Base-by-base conservation (phyloP, 2,797 vertebrate species). In the Lates japonicus region DNA sequence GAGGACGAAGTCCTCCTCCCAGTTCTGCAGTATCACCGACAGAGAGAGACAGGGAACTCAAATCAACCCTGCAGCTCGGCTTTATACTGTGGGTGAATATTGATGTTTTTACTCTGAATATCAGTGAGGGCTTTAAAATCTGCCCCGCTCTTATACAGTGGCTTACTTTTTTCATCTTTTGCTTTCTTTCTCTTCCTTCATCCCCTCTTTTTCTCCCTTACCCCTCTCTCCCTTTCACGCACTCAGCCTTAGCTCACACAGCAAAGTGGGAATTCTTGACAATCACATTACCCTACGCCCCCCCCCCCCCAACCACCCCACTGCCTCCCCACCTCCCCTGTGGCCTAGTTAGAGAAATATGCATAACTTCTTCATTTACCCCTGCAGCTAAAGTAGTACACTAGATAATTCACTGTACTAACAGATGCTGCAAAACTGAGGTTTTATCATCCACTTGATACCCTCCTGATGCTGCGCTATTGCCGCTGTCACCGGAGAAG, bases 331-430 rank as follows among this genome's bases (percentile, higher is more conserved):
- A 4, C 76, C 83, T 89, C 88, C 86, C 90, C 72, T 79, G 82
- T 90, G 90, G 89, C 90, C 92, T 90, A 92, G 83, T 93, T 93
- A 90, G 83, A 85, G 82, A n/a, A n/a, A 91, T 87, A 86, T 90
- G 84, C 90, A 90, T 73, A 88, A 88, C 82, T 83, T 83, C 72
- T 87, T 86, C 81, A 85, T 90, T 88, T 90, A 74, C 68, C 72
- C 82, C 85, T 74, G 63, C 79, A 90, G 90, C 82, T 37, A 55
- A 19, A 84, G 78, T 58, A 62, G 73, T 74, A 77, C 74, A 58
- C 65, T 54, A 19, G 79, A 85, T 89, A 83, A 85, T 83, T 80
- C 77, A 63, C 67, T 75, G 62, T 70, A 46, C 68, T 22, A 82
- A 88, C 81, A 91, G 72, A 88, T 74, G 78, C 80, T 16, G 67